Percentiles rank a stretch among this genome's conserved stretches.
Evolutionary conservation across 2,888 invertebrate genomes (phyloP).

Genomic region (Trachelus tabidus): DNA sequence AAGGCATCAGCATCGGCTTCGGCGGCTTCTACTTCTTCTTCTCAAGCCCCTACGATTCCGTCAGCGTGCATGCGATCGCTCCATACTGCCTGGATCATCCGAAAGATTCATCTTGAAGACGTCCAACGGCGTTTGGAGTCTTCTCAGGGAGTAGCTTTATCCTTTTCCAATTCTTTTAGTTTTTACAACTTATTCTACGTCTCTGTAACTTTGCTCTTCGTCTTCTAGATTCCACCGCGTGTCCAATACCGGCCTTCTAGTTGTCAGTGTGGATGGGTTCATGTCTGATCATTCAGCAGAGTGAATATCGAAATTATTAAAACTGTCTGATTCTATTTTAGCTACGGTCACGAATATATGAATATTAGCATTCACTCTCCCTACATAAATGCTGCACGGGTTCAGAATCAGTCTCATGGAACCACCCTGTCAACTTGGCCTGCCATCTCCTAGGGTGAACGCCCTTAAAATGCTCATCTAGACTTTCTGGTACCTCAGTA

Average conservation of each 20-base stretch:
- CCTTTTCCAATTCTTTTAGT: neutral
- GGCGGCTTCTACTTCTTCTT: neutral
- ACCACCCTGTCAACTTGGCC: neutral
- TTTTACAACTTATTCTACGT: neutral
- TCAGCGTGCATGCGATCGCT: slow-evolving; percentile 47
- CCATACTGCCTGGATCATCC: slow-evolving; percentile 12
- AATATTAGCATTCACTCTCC: neutral
- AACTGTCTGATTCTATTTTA: neutral
- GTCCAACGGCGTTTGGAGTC: neutral
- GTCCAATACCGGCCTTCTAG: neutral
- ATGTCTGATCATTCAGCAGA: neutral
- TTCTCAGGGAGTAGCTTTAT: neutral
- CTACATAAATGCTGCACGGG: neutral
- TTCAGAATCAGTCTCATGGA: neutral
- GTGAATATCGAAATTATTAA: neutral
- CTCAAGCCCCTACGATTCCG: slow-evolving; percentile 46
- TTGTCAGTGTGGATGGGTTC: neutral
- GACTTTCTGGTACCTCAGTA: neutral
- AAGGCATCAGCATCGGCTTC: slow-evolving; percentile 12
- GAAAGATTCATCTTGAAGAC: slow-evolving; percentile 5
- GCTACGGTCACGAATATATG: neutral
- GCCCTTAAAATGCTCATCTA: neutral
- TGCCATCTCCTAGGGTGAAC: neutral
- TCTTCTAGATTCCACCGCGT: neutral
- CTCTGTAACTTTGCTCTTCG: neutral